phyloP scores from a whole-genome alignment of 2,797 vertebrate genomes.

The Arvicola amphibius region DNA sequence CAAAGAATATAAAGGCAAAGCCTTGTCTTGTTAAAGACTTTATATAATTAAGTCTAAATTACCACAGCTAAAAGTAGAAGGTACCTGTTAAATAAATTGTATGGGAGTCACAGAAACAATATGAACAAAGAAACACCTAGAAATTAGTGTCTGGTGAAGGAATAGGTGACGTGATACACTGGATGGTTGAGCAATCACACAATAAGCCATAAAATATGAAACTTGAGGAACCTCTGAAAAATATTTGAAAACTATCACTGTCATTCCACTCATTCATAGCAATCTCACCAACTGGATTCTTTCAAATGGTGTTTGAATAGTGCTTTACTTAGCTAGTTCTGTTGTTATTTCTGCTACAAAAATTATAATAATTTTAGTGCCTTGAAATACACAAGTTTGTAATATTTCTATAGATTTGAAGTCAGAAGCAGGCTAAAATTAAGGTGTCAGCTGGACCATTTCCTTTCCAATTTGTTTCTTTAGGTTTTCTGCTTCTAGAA shows the following conservation, averaged over 20 bases:
- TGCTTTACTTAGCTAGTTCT: not conserved
- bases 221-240: conserved; percentile 51
- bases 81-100: conserved; percentile 71
- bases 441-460: not conserved
- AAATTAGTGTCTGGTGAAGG: conserved; percentile 78
- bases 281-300: conserved; percentile 1
- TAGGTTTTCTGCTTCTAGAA: not conserved
- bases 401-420: not conserved
- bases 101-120: conserved; percentile 62
- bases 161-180: conserved; percentile 50
- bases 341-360: not conserved
- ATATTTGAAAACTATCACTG: conserved; percentile 35
- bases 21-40: conserved; percentile 61
- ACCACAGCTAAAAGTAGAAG: conserved; percentile 70
- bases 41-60: conserved; percentile 74
- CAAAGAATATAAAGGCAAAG: conserved; percentile 58
- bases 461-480: not conserved
- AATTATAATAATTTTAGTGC: not conserved
- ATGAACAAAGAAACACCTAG: conserved; percentile 68
- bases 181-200: not conserved
- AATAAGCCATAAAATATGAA: conserved; percentile 7
- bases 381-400: not conserved
- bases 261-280: not conserved
- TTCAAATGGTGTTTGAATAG: conserved; percentile 13
- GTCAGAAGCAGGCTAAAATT: not conserved